phyloP scores from a whole-genome alignment of 1,140 invertebrate species.

The Sycobia sp. region DNA sequence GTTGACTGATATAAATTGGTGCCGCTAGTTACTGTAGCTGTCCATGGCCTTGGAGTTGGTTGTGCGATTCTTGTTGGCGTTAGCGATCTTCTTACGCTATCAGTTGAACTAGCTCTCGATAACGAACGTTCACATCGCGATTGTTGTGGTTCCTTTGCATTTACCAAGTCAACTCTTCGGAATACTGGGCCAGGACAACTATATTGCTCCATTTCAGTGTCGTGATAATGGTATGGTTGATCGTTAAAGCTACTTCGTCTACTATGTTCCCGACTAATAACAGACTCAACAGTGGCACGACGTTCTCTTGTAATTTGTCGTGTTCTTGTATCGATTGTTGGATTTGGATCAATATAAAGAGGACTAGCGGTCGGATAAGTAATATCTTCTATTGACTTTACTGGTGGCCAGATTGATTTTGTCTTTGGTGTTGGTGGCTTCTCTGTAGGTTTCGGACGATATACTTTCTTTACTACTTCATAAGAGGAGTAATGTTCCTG shows the following conservation, averaged over 20 bases:
- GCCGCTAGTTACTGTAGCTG: conserved; percentile 50
- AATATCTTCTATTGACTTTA: conserved; percentile 54
- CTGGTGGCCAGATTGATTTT: conserved; percentile 53
- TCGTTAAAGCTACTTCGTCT: conserved; percentile 40
- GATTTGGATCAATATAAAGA: conserved; percentile 57
- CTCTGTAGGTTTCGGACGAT: conserved; percentile 28
- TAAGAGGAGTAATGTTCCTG: conserved; percentile 31
- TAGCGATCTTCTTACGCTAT: conserved; percentile 52
- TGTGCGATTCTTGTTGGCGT: conserved; percentile 58
- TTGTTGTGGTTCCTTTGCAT: conserved; percentile 39
- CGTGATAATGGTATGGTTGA: conserved; percentile 1
- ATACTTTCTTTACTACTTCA: conserved; percentile 41
- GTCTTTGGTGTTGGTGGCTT: conserved; percentile 41
- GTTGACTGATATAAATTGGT: conserved; percentile 47
- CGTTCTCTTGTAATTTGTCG: conserved; percentile 45
- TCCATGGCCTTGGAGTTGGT: conserved; percentile 56
- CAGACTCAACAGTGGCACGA: conserved; percentile 44
- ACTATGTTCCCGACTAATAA: conserved; percentile 38
- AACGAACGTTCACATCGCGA: conserved; percentile 41
- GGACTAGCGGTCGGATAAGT: conserved; percentile 60
- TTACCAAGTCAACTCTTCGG: conserved; percentile 47
- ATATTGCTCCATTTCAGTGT: conserved; percentile 47
- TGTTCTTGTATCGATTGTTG: conserved; percentile 42
- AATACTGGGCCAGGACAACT: conserved; percentile 53
- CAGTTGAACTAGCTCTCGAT: conserved; percentile 50